Evolutionary conservation across 2,888 invertebrate genomes (phyloP), one percentile per base, ranked within the genome.

Genomic region (Ditylenchus weischeri): DNA sequence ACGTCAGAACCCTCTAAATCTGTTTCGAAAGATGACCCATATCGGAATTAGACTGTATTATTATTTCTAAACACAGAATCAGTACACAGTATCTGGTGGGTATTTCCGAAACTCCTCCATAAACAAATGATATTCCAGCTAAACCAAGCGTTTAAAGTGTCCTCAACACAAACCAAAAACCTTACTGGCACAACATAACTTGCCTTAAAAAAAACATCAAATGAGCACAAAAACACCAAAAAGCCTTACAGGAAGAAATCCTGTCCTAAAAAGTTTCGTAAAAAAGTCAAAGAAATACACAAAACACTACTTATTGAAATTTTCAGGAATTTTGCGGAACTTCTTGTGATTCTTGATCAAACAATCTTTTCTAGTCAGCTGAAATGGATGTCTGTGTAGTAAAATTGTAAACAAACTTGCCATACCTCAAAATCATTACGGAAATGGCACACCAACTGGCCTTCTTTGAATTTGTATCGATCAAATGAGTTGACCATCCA

Each of bases 61-160:
- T 5, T 29, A 29, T 29, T 29, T 4, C 29, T 29, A 29, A 29
- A 29, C 29, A 29, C 29, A 29, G 5, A 29, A 29, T 29, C 5
- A 29, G 29, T 29, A 29, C 29, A 29, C 87, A 5, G 85, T 85
- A 13, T 87, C 87, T 1, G 72, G 63, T 1, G 85, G 86, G 68
- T 85, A 85, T 67, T 85, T 86, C 73, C 87, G 85, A 76, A 87
- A 88, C 76, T 88, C 88, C 75, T 88, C 87, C 60, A 88, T 85
- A 79, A 88, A 87, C 79, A 87, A 84, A 74, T 87, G 86, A 74
- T 88, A 88, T 71, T 88, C 88, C 51, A 84, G 85, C 84, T 87
- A 76, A 81, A 76, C 18, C 6, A 50, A 50, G 2, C 21, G 21
- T 6, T 50, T 4, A 4, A 50, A 50, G 50, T 50, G 6, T 21